Percentiles rank a stretch among this genome's conserved stretches.
Evolutionary conservation across 2,797 vertebrate genomes (phyloP).

Genomic region (Saguinus oedipus): DNA sequence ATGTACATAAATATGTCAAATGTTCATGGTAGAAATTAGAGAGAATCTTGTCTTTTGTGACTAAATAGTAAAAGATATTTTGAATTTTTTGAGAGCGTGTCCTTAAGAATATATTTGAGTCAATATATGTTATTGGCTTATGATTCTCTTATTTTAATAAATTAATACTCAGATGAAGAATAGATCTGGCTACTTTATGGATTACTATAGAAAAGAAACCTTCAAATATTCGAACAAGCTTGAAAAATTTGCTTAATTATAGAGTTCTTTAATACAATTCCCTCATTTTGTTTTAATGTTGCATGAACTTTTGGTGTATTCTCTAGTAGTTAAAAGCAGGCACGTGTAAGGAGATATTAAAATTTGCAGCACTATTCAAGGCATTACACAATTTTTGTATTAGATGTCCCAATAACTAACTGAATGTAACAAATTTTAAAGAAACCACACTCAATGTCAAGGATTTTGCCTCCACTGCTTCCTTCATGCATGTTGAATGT

Average conservation of each 20-base stretch:
- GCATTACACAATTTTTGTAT: background rate
- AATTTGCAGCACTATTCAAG: background rate
- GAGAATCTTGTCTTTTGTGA: background rate
- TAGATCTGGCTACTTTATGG: background rate
- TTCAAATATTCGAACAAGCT: background rate
- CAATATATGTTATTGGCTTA: background rate
- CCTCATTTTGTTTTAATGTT: background rate
- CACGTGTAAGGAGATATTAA: background rate
- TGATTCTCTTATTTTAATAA: background rate
- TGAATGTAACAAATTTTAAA: background rate
- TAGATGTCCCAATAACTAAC: background rate
- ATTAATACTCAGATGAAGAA: background rate
- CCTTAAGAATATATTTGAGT: background rate
- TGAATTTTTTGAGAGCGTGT: background rate
- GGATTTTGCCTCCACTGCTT: background rate
- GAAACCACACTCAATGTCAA: background rate
- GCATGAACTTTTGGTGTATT: background rate
- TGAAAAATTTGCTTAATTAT: constrained; percentile 21
- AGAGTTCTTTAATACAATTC: background rate
- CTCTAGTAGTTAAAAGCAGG: background rate
- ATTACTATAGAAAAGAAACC: background rate
- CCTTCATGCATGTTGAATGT: background rate
- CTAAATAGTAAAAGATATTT: background rate
- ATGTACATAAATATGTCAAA: background rate
- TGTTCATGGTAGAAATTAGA: background rate